Evolutionary conservation across 2,113 vertebrate species (phyloP).

Genomic region (Dasyurus viverrinus): DNA sequence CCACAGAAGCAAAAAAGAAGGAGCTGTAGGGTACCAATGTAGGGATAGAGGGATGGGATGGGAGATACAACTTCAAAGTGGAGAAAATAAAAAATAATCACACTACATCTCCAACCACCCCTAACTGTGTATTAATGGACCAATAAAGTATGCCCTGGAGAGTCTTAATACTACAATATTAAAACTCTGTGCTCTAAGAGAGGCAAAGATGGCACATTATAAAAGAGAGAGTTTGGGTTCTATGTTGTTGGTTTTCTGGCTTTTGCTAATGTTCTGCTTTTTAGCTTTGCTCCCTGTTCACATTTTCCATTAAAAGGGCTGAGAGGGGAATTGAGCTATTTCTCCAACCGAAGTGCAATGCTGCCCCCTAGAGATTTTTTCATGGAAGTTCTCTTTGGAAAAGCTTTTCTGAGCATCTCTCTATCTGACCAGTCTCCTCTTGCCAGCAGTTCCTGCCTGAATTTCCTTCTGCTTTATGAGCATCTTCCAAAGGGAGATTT

Average conservation of each 20-base stretch:
- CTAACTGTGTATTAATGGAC: conserved; percentile 55
- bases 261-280: conserved; percentile 69
- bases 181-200: conserved; percentile 51
- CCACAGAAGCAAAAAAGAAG: not conserved
- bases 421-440: not conserved
- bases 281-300: conserved; percentile 67
- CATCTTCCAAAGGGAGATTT: conserved; percentile 54
- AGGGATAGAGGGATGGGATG: conserved; percentile 24
- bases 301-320: conserved; percentile 75
- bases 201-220: conserved; percentile 58
- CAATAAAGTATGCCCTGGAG: conserved; percentile 53
- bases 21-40: conserved; percentile 5
- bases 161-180: conserved; percentile 68
- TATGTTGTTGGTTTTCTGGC: conserved; percentile 66
- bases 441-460: not conserved
- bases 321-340: not conserved
- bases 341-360: conserved; percentile 82
- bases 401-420: not conserved
- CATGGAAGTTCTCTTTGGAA: conserved; percentile 12
- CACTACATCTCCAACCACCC: conserved; percentile 49
- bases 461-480: conserved; percentile 55
- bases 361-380: conserved; percentile 81
- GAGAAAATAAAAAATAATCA: conserved; percentile 38
- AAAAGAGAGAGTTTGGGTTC: conserved; percentile 69
- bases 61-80: conserved; percentile 33